phyloP scores from a whole-genome alignment of 2,113 vertebrate species.

The Pteropus alecto region DNA sequence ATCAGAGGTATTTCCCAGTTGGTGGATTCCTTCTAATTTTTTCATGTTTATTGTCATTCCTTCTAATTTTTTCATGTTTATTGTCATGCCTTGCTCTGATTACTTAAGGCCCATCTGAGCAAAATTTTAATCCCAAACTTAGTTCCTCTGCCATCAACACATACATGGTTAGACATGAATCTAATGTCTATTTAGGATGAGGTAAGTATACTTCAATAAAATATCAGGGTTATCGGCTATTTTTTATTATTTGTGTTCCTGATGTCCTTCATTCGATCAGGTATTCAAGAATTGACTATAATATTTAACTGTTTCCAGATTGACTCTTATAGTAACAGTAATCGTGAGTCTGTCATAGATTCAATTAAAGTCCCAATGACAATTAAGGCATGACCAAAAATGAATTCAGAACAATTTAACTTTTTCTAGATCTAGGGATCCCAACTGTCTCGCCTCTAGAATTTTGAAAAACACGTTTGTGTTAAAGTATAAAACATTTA shows the following conservation, averaged over 20 bases:
- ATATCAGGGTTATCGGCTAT: background rate
- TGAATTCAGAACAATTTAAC: background rate
- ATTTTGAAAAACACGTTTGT: background rate
- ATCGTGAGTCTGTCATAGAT: background rate
- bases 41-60: background rate
- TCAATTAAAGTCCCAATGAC: background rate
- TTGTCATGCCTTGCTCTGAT: background rate
- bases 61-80: background rate
- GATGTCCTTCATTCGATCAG: background rate
- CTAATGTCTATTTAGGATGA: background rate
- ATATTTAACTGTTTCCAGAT: background rate
- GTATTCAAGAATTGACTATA: background rate
- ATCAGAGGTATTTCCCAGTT: slow-evolving; percentile 87
- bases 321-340: background rate
- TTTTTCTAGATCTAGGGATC: background rate
- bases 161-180: background rate
- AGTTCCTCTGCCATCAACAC: background rate
- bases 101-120: background rate
- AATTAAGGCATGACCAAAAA: background rate
- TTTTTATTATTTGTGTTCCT: background rate
- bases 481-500: background rate
- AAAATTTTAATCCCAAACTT: background rate
- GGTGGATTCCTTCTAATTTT: background rate
- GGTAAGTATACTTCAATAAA: background rate
- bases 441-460: background rate